Conservation (phyloP, 2,888 invertebrate genomes). For the Amorpha juglandis region DNA sequence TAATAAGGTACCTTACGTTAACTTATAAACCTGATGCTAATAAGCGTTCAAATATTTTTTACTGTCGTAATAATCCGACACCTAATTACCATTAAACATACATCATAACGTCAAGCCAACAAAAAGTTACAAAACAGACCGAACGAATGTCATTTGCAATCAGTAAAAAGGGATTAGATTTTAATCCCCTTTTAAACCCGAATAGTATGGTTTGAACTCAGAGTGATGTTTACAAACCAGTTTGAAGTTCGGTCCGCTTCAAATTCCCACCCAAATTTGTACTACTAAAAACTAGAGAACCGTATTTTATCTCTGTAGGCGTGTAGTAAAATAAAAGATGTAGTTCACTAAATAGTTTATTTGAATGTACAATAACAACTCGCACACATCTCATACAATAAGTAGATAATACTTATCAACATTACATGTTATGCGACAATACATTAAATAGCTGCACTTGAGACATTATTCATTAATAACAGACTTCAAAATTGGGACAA, state of each 20-base stretch:
- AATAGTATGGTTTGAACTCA: not conserved
- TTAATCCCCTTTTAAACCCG: too few species aligned
- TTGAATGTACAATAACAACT: constrained; percentile 66
- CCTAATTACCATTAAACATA: not conserved
- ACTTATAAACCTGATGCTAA: too few species aligned
- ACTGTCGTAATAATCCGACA: not conserved
- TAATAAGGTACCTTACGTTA: too few species aligned
- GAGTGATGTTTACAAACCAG: not conserved
- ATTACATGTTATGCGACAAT: constrained; percentile 29
- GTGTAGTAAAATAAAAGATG: constrained; percentile 29
- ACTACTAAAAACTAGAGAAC: too few species aligned
- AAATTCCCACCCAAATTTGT: too few species aligned
- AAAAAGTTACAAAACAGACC: not conserved
- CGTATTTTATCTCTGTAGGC: too few species aligned
- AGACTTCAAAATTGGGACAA: too few species aligned
- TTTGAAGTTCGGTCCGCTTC: not conserved
- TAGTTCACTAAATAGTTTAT: constrained; percentile 69
- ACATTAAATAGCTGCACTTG: not conserved
- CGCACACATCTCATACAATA: constrained; percentile 68
- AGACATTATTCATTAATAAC: too few species aligned
- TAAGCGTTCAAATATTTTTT: not conserved
- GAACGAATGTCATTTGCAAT: constrained; percentile 1
- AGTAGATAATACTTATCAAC: constrained; percentile 75
- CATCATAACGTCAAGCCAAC: not conserved
- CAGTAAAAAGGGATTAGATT: not conserved